Evolutionary conservation across 2,113 vertebrate species (phyloP).

Genomic region (Eira barbara): DNA sequence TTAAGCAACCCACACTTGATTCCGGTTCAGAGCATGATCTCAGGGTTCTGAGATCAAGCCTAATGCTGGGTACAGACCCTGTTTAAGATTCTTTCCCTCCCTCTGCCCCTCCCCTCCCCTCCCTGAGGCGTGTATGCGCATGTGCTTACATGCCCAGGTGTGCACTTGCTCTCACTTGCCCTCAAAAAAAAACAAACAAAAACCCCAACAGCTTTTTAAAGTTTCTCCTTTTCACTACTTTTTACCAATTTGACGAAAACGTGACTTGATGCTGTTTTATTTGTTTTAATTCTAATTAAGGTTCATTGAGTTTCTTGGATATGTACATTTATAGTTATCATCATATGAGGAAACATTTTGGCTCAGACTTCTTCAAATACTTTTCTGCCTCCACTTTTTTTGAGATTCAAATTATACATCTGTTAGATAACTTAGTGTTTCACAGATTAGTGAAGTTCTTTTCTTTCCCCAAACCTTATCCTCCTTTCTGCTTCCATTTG

Average conservation of each 20-base stretch:
- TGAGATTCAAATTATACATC: neutral
- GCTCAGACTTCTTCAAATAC: neutral
- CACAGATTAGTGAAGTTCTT: neutral
- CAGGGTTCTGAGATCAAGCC: no score
- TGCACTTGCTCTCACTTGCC: no score
- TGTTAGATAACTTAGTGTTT: neutral
- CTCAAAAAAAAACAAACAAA: no score
- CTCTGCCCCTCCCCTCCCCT: no score
- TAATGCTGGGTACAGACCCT: no score
- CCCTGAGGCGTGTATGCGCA: no score
- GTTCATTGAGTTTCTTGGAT: neutral
- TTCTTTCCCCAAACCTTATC: neutral
- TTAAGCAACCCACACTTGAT: no score
- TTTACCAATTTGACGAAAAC: neutral
- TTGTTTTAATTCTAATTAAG: neutral
- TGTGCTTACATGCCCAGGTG: no score
- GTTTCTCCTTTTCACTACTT: neutral
- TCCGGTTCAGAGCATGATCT: no score
- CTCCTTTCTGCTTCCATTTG: neutral
- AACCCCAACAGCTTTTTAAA: neutral
- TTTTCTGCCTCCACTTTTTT: neutral
- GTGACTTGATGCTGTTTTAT: neutral
- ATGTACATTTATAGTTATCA: neutral
- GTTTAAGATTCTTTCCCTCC: no score
- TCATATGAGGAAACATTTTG: neutral